These are phyloP conservation scores for Tretioscincus oriximinensis DNA, from an alignment of 2,113 vertebrate species.

Conservation along the genomic window DNA sequence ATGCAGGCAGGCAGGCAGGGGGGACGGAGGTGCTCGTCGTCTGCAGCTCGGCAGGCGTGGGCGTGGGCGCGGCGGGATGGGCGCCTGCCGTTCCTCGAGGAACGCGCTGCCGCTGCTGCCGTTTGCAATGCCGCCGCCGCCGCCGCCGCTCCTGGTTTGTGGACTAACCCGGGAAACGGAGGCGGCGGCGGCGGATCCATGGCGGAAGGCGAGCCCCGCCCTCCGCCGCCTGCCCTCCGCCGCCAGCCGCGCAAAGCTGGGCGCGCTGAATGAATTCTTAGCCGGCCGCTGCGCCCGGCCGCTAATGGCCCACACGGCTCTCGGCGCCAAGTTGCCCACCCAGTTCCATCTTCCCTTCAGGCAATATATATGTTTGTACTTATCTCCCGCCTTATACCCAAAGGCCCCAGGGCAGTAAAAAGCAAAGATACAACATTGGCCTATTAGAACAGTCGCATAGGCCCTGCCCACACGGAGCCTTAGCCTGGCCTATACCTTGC, in stretches of 20 bases:
- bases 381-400: no score
- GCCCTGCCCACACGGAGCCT: no score
- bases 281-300: no score
- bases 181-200: neutral
- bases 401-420: no score
- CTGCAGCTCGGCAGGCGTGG: neutral
- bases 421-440: no score
- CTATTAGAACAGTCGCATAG: no score
- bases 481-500: no score
- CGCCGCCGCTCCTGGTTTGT: neutral
- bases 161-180: no score
- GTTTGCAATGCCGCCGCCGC: neutral
- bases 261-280: no score
- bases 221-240: conserved; percentile 31
- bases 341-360: no score
- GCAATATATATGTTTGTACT: no score
- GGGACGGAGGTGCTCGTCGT: neutral
- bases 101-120: neutral
- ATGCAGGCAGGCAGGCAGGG: neutral
- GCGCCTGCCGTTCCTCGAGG: neutral
- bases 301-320: neutral
- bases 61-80: neutral
- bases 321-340: no score
- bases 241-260: neutral
- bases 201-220: neutral